These are phyloP conservation scores for Neoarius graeffei DNA, from an alignment of 2,113 vertebrate genomes.

Conservation along the genomic window DNA sequence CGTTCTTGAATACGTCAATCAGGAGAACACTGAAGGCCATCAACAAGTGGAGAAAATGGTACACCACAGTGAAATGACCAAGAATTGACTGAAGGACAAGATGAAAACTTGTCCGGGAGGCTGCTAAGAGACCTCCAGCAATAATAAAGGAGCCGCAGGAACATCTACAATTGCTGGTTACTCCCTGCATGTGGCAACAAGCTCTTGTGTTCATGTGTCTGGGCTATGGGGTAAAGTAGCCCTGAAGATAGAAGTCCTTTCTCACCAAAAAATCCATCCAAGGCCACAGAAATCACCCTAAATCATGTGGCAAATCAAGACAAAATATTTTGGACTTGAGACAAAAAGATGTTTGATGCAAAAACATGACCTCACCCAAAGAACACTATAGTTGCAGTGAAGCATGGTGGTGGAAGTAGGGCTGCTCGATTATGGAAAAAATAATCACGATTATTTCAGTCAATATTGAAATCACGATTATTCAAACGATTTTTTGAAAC, in stretches of 20 bases:
- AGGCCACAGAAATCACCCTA: not conserved
- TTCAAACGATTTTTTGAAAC: too few relatives aligned
- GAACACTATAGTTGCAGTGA: not conserved
- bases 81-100: not conserved
- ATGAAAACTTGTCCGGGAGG: not conserved
- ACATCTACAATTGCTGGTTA: not conserved
- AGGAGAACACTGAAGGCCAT: not conserved
- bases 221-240: not conserved
- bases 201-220: not conserved
- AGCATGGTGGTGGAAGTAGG: not conserved
- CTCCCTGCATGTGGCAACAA: not conserved
- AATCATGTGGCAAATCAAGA: not conserved
- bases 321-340: not conserved
- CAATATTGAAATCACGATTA: too few relatives aligned
- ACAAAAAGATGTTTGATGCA: not conserved
- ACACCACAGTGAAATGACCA: not conserved
- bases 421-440: too few relatives aligned
- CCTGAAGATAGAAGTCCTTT: not conserved
- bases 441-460: too few relatives aligned
- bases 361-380: not conserved
- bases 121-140: not conserved
- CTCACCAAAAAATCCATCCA: not conserved
- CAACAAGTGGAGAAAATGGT: not conserved
- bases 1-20: not conserved
- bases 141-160: not conserved